Percentiles rank a stretch among this genome's conserved stretches.
These are phyloP conservation scores for Nicator chloris DNA, from an alignment of 2,113 vertebrate species.

Conservation along the genomic window DNA sequence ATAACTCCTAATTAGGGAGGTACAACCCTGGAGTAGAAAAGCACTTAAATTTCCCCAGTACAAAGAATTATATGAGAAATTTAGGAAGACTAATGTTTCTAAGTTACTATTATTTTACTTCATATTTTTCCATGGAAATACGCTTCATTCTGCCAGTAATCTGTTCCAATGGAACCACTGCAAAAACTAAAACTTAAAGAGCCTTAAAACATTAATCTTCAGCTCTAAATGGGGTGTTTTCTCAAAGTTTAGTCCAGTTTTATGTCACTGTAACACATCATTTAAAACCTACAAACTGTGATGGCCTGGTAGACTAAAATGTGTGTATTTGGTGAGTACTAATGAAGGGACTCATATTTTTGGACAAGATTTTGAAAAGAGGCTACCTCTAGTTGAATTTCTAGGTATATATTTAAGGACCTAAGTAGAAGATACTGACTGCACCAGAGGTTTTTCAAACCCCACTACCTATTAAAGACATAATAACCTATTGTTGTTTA, in stretches of 20 bases:
- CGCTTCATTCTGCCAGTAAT: neutral
- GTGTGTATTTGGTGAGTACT: neutral
- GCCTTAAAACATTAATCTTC: neutral
- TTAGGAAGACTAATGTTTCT: neutral
- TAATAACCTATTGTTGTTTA: neutral
- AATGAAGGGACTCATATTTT: neutral
- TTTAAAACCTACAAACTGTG: neutral
- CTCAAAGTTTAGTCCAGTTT: neutral
- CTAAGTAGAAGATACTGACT: neutral
- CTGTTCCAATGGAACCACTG: neutral
- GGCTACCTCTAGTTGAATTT: neutral
- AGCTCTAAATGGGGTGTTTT: neutral
- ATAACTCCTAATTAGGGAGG: neutral
- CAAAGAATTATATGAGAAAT: neutral
- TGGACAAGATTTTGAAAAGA: neutral
- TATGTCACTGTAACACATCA: neutral
- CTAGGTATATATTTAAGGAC: neutral
- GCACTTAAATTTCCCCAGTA: neutral
- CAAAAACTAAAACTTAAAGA: neutral
- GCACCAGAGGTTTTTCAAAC: neutral
- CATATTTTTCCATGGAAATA: conserved; percentile 21
- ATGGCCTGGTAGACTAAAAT: neutral
- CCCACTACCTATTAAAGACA: neutral
- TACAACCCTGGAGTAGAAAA: neutral
- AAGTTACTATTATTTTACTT: neutral